Evolutionary conservation across 2,113 vertebrate species (phyloP), one percentile per base, ranked within the genome.

Genomic region (Gallinago media): DNA sequence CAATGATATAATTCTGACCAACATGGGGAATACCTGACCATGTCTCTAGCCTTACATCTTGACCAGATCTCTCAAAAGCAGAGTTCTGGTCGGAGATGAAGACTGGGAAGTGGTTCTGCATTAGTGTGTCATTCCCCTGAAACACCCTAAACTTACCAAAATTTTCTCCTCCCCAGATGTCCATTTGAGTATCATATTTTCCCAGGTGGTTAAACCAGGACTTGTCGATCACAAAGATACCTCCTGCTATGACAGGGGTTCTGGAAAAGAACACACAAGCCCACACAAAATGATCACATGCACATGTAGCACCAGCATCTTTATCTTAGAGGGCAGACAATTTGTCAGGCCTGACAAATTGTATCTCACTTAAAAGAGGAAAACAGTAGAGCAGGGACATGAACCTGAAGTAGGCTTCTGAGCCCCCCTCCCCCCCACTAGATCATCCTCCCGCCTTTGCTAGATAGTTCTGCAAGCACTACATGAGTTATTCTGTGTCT

Each of bases 81-180:
- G 40, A 56, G 14, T 13, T 85, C 34, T 58, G 58, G 17, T 19
- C 72, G 66, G 21, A 0, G 0, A 18, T 2, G 26, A 88, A 88
- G 40, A 38, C 29, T 62, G 25, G 8, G 36, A 77, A 86, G 26
- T 16, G 7, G 3, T 38, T 80, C 34, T 63, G n/a, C 21, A 9
- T 78, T 38, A 66, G 6, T 26, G 22, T 17, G 14, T 38, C 22
- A 74, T 61, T 78, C 16, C 32, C 36, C 40, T 63, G 26, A 81
- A 94, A 42, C 7, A 78, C 18, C 9, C 38, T 58, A 22, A 80
- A 92, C 99, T 99, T 94, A 99, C 99, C 99, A 91, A 99, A 99
- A 96, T 99, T 99, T 97, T 99, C 99, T 92, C 99, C 99, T 58
- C 99, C 99, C 99, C 99, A 99, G 97, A 99, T 99, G 96, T 99